A percentile compares a stretch with the other conserved stretches of the same genome.
Evolutionary conservation across 2,113 vertebrate genomes (phyloP).

Genomic region (Apodemus speciosus): DNA sequence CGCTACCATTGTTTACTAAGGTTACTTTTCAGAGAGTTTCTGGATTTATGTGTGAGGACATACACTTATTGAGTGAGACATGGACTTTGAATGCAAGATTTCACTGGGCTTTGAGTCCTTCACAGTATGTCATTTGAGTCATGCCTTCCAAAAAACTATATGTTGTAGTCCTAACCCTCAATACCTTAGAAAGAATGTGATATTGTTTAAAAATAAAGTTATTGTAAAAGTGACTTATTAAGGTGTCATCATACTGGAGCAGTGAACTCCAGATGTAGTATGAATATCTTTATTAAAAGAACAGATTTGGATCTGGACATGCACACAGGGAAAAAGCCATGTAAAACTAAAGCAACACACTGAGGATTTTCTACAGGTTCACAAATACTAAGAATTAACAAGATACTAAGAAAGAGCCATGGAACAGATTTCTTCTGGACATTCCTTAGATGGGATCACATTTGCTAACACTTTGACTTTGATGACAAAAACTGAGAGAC

Average conservation of each 20-base stretch:
- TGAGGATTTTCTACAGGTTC: background rate
- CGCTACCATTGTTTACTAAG: background rate
- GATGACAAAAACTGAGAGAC: background rate
- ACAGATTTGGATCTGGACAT: background rate
- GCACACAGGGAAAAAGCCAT: background rate
- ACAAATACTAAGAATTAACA: background rate
- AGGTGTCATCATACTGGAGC: background rate
- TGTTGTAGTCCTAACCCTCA: background rate
- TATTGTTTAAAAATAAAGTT: constrained; percentile 5
- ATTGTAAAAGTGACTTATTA: background rate
- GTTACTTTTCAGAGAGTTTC: background rate
- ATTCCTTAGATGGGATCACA: background rate
- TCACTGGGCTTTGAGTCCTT: background rate
- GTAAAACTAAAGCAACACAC: background rate
- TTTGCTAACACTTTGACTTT: background rate
- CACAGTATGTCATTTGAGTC: background rate
- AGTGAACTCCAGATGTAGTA: background rate
- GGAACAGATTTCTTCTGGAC: background rate
- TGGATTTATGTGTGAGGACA: constrained; percentile 48
- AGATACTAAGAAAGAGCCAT: background rate
- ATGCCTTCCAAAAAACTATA: background rate
- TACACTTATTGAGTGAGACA: constrained; percentile 15
- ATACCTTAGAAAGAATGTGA: constrained; percentile 22
- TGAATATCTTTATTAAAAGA: background rate
- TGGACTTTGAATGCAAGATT: constrained; percentile 15